Evolutionary conservation across 2,113 vertebrate genomes (phyloP).

Genomic region (Pleuronectes platessa): DNA sequence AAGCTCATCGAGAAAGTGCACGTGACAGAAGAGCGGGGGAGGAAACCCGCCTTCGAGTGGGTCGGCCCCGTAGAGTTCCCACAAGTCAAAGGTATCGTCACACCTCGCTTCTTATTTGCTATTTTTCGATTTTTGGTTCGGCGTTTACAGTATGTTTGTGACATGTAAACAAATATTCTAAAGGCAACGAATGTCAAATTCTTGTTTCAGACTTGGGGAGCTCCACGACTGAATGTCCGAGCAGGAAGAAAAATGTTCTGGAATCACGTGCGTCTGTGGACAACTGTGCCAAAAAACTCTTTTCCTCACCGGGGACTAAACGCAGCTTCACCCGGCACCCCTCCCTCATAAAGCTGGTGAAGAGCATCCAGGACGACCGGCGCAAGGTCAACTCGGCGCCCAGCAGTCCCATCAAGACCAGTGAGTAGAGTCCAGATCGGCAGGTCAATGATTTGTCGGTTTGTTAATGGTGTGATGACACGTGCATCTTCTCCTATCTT

Average conservation of each 20-base stretch:
- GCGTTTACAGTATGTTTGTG: too few relatives aligned
- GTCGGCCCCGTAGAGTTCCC: conserved; percentile 88
- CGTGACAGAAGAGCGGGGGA: conserved; percentile 89
- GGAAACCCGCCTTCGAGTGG: conserved; percentile 98
- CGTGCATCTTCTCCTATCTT: neutral
- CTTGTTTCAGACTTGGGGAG: conserved; percentile 60
- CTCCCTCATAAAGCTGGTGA: conserved; percentile 92
- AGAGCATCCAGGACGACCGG: conserved; percentile 89
- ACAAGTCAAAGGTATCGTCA: conserved; percentile 76
- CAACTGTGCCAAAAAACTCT: conserved; percentile 94
- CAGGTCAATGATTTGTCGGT: neutral
- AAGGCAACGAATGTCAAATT: neutral
- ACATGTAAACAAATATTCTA: too few relatives aligned
- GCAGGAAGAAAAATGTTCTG: conserved; percentile 58
- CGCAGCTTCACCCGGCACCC: conserved; percentile 91
- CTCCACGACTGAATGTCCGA: conserved; percentile 2
- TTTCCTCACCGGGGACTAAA: conserved; percentile 84
- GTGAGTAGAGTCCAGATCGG: conserved; percentile 67
- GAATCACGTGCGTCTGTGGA: conserved; percentile 80
- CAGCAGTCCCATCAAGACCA: conserved; percentile 87
- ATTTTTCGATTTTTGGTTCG: neutral
- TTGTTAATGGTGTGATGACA: neutral
- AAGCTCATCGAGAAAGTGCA: conserved; percentile 96
- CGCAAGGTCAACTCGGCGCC: conserved; percentile 95
- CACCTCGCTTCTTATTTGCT: neutral